phyloP scores from a whole-genome alignment of 2,888 invertebrate species.

The Ennomos erosarius region DNA sequence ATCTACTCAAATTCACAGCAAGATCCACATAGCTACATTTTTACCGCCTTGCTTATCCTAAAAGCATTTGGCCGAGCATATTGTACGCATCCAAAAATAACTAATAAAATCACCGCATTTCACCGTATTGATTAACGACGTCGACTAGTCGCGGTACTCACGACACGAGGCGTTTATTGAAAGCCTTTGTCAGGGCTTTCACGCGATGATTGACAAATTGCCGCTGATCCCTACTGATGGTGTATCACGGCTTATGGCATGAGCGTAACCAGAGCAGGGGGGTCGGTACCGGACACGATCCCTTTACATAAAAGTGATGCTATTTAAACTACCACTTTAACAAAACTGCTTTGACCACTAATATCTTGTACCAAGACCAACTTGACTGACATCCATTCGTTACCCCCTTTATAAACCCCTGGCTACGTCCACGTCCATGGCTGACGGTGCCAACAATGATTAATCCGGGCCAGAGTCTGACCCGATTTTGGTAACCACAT shows the following conservation, averaged over 20 bases:
- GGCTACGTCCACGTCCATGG: conserved; percentile 15
- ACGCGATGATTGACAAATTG: conserved; percentile 78
- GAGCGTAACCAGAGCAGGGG: conserved; percentile 14
- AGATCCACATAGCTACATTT: too few species aligned
- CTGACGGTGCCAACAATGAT: conserved; percentile 62
- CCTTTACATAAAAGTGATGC: too few species aligned
- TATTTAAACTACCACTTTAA: too few species aligned
- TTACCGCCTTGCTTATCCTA: not conserved
- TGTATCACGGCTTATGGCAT: conserved; percentile 39
- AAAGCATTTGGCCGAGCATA: not conserved
- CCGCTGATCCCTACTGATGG: conserved; percentile 66
- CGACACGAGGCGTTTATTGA: conserved; percentile 59
- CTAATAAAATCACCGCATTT: conserved; percentile 32
- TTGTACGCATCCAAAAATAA: conserved; percentile 10
- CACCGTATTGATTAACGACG: conserved; percentile 33
- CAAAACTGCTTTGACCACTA: too few species aligned
- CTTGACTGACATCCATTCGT: too few species aligned
- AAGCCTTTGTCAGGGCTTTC: conserved; percentile 64
- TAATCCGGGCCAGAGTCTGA: conserved; percentile 49
- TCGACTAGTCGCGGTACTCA: conserved; percentile 29
- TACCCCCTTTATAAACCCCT: conserved; percentile 2
- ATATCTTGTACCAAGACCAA: too few species aligned
- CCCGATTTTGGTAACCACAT: conserved; percentile 33
- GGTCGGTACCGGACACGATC: not conserved
- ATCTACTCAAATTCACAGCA: too few species aligned